These are phyloP conservation scores for Chionis minor DNA, from an alignment of 2,113 vertebrate species.

Conservation along the genomic window DNA sequence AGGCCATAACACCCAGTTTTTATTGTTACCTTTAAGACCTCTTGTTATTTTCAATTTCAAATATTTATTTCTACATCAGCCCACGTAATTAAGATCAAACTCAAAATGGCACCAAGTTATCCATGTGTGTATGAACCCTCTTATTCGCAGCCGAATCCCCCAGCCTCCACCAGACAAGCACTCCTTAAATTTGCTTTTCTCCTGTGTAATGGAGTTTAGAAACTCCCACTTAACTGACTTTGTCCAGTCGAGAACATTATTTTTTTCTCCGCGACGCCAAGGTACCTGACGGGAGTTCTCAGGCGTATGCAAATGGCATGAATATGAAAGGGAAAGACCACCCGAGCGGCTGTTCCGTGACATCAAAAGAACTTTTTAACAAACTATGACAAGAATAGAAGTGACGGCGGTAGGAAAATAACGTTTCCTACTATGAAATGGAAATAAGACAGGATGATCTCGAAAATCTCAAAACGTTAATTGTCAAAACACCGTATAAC, in stretches of 20 bases:
- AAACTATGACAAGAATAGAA: background rate
- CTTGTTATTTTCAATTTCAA: background rate
- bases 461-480: background rate
- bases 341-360: background rate
- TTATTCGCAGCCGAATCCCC: background rate
- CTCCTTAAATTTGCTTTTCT: background rate
- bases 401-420: background rate
- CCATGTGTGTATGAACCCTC: background rate
- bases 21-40: background rate
- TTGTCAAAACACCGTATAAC: background rate
- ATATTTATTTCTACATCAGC: background rate
- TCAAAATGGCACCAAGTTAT: accelerated
- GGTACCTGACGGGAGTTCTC: background rate
- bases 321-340: background rate
- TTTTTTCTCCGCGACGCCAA: background rate
- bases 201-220: accelerated
- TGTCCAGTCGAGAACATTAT: background rate
- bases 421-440: background rate
- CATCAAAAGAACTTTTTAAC: background rate
- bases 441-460: background rate
- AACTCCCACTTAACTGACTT: background rate
- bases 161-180: background rate
- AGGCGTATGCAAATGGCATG: background rate
- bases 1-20: background rate
- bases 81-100: background rate